These are phyloP conservation scores for Parnassius mnemosyne DNA, from an alignment of 2,888 invertebrate genomes.

Conservation along the genomic window DNA sequence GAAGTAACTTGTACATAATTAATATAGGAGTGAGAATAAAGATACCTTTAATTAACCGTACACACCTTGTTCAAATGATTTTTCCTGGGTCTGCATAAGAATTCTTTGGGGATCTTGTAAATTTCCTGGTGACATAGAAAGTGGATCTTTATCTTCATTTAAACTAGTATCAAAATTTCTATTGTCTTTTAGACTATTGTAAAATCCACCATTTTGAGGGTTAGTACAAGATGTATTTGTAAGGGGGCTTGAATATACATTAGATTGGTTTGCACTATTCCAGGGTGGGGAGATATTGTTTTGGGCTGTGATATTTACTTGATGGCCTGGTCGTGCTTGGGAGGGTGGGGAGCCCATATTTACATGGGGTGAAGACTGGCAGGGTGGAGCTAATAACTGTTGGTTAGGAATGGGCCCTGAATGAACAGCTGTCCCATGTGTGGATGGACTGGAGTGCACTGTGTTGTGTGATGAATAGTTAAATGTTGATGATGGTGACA, in stretches of 20 bases:
- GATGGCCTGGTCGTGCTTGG: conserved; percentile 70
- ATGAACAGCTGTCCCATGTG: conserved; percentile 75
- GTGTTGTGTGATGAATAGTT: conserved; percentile 76
- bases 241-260: conserved; percentile 60
- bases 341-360: conserved; percentile 83
- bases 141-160: conserved; percentile 70
- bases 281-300: conserved; percentile 72
- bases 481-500: conserved; percentile 78
- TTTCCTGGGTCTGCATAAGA: conserved; percentile 61
- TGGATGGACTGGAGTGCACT: conserved; percentile 68
- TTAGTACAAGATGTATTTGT: conserved; percentile 61
- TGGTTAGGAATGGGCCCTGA: conserved; percentile 76
- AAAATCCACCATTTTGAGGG: conserved; percentile 74
- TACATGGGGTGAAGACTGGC: conserved; percentile 78
- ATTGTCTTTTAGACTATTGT: conserved; percentile 67
- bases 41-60: conserved; percentile 1
- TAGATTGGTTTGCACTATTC: conserved; percentile 68
- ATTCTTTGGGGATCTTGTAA: conserved; percentile 60
- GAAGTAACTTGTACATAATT: too few species aligned
- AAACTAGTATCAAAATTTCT: conserved; percentile 65
- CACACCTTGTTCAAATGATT: conserved; percentile 68
- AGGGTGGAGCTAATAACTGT: conserved; percentile 72
- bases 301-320: conserved; percentile 70
- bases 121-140: conserved; percentile 70
- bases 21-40: too few species aligned